These are phyloP conservation scores for Watsonalla cultraria DNA, from an alignment of 2,888 invertebrate genomes.

Conservation along the genomic window DNA sequence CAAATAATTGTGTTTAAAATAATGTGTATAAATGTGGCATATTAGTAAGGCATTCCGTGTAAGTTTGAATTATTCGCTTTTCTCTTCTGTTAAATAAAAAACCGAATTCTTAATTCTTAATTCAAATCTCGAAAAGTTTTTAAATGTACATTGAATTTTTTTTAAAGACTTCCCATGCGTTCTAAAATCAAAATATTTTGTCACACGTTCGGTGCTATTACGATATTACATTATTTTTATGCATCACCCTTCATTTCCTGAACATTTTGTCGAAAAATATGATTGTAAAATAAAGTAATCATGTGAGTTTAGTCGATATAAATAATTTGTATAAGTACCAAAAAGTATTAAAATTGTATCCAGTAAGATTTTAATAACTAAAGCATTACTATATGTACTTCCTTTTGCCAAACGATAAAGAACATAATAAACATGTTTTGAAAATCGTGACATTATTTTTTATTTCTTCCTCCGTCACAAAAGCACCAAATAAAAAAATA, in stretches of 20 bases:
- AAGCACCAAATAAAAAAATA: conserved; percentile 9
- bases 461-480: conserved; percentile 1
- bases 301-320: conserved; percentile 29
- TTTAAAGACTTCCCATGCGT: not conserved
- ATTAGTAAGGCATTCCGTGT: too few relatives aligned
- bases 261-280: conserved; percentile 5
- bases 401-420: conserved; percentile 73
- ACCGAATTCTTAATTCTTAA: too few relatives aligned
- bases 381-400: conserved; percentile 55
- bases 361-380: conserved; percentile 42
- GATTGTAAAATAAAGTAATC: conserved; percentile 34
- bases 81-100: too few relatives aligned
- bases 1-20: conserved; percentile 27
- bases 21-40: not conserved
- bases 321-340: conserved; percentile 61
- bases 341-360: conserved; percentile 67
- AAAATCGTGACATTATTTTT: conserved; percentile 32
- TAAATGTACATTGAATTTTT: too few relatives aligned
- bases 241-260: not conserved
- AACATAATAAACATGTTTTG: conserved; percentile 62
- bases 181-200: too few relatives aligned
- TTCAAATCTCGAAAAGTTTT: too few relatives aligned
- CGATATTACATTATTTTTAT: not conserved
- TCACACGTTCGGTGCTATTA: not conserved
- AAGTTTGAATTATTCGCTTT: too few relatives aligned